A percentile compares a stretch with the other conserved stretches of the same genome.
These are phyloP conservation scores for Daphoenositta chrysoptera DNA, from an alignment of 2,113 vertebrate genomes.

Conservation along the genomic window DNA sequence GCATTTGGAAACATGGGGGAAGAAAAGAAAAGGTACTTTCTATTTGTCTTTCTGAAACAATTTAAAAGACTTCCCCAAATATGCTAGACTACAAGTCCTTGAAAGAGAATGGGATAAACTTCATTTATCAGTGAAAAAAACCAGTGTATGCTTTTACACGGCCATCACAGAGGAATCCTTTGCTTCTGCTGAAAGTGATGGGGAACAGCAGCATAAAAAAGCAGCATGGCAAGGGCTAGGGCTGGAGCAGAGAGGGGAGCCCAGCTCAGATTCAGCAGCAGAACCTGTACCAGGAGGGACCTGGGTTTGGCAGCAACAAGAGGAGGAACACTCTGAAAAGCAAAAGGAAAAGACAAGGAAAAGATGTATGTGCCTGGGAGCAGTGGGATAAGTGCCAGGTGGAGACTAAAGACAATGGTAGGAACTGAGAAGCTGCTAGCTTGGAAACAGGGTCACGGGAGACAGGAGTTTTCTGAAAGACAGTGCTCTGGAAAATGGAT, in stretches of 20 bases:
- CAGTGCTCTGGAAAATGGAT: background rate
- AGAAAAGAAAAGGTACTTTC: background rate
- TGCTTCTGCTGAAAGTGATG: background rate
- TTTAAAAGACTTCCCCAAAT: background rate
- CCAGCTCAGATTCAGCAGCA: background rate
- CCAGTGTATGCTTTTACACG: background rate
- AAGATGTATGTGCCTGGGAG: background rate
- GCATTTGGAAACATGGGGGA: background rate
- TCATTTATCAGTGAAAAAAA: background rate
- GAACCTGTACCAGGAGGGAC: background rate
- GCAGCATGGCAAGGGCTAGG: background rate
- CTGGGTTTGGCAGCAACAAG: background rate
- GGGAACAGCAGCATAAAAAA: background rate
- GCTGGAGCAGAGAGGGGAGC: background rate
- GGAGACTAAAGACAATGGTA: background rate
- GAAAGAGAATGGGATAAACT: background rate
- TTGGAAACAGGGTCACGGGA: background rate
- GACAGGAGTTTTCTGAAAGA: background rate
- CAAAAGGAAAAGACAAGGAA: background rate
- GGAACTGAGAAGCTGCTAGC: background rate
- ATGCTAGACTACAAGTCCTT: background rate
- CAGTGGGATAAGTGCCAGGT: background rate
- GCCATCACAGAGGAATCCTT: background rate
- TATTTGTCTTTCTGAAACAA: background rate
- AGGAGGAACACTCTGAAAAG: background rate